Percentiles rank a stretch among this genome's conserved stretches.
These are phyloP conservation scores for Macrobrachium rosenbergii DNA, from an alignment of 1,140 invertebrate genomes.

Conservation along the genomic window DNA sequence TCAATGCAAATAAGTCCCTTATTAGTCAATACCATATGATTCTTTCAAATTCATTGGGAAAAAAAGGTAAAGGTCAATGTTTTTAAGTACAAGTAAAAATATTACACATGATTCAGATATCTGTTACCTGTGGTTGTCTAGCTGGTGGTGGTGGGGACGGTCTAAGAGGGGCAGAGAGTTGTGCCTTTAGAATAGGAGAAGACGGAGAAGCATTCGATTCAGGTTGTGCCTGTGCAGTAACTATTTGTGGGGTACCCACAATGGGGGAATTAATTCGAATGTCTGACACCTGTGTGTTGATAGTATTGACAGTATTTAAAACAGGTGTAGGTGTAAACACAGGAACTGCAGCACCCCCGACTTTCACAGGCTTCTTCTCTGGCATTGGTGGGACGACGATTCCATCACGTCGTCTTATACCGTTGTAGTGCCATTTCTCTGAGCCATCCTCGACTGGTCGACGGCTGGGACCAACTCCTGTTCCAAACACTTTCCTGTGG, in stretches of 20 bases:
- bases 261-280: constrained; percentile 28
- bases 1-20: constrained; percentile 66
- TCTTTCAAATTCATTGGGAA: constrained; percentile 66
- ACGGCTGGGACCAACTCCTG: constrained; percentile 64
- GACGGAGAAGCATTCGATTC: constrained; percentile 39
- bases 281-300: constrained; percentile 29
- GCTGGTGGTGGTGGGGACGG: constrained; percentile 66
- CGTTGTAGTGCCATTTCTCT: constrained; percentile 66
- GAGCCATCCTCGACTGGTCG: constrained; percentile 59
- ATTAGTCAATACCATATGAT: constrained; percentile 46
- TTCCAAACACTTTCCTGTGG: constrained; percentile 64
- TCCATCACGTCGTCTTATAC: constrained; percentile 57
- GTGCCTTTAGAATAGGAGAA: constrained; percentile 83
- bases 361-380: constrained; percentile 43
- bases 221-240: constrained; percentile 29
- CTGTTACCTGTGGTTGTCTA: constrained; percentile 44
- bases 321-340: constrained; percentile 55
- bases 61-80: constrained; percentile 40
- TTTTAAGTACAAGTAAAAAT: no score
- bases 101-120: constrained; percentile 34
- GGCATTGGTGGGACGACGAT: constrained; percentile 49
- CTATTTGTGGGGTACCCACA: constrained; percentile 36
- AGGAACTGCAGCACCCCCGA: constrained; percentile 27
- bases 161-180: constrained; percentile 81
- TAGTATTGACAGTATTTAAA: constrained; percentile 36